Base-by-base conservation (phyloP, 2,797 vertebrate genomes). In the Eulemur albifrons region DNA sequence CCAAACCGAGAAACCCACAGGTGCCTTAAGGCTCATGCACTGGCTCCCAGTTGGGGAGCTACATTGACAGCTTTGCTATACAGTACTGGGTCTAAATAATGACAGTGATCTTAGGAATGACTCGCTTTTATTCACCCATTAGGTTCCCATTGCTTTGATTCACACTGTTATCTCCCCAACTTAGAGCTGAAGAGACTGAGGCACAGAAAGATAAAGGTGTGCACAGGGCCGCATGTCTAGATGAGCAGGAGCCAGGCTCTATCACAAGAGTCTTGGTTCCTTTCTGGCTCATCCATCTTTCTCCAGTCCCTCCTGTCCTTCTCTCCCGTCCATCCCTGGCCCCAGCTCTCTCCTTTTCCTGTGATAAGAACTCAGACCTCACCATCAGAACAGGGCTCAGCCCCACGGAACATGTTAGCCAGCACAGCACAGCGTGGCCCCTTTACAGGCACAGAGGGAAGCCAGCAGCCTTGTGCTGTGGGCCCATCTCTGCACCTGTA, bases 401-500 rank as follows among this genome's bases (percentile, higher is more conserved):
- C 45, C 20, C 18, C 73, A 20, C n/a, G 5, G 32, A 10, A 18
- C 4, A 0, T 7, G 4, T 67, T 45, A 91, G 63, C 72, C 23
- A 32, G 6, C 5, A 2, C 11, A 40, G 43, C 40, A 18, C 61
- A 21, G 12, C 32, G 43, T 65, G 14, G 13, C 38, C 30, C 43
- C 32, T 59, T n/a, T 72, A n/a, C 50, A 72, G 90, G 65, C 65
- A 21, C 25, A 32, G n/a, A 30, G 32, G 35, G 70, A 83, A 83
- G 35, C 40, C 67, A 35, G 57, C 8, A 14, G 27, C 63, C 52
- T 38, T 30, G 0, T 3, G 7, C 35, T 1, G 10, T 81, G 48
- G 17, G 3, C 65, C 52, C 32, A 2, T 13, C 0, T 4, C 38
- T 23, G 25, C 9, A 67, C 1, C 0, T 9, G 0, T 8, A 18